Base-by-base conservation (phyloP, 1,140 invertebrate genomes). In the Pectinophora gossypiella region DNA sequence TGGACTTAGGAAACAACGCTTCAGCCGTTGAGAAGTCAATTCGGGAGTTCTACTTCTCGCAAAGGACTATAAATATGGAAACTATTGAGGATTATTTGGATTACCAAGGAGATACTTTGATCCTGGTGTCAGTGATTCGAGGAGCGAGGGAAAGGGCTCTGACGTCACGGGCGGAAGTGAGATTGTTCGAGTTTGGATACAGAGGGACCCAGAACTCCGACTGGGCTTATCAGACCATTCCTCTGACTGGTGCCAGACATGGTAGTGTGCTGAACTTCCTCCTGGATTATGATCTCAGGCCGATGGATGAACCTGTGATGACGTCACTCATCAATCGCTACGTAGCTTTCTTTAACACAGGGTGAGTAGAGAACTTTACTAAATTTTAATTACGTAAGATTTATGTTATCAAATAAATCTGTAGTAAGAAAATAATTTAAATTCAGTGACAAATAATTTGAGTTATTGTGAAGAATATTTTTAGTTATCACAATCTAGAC, bases 1-100 rank as follows among this genome's bases (percentile, higher is more conserved):
- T 87, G 10, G 52, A 50, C 20, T 67, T 78, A 43, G 55, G 53
- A 1, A 46, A 42, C 0, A 79, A 76, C 10, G 62, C 36, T 16
- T 69, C 67, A 4, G 48, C 49, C 13, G 54, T 61, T 5, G 63
- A 64, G 0, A 57, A 71, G 35, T 48, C 19, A 2, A 72, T 87
- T 22, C 57, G 71, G n/a, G 58, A 70, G 4, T 75, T 70, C 46
- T 87, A 87, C 51, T 85, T 83, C 19, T 48, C 49, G 2, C 64
- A 72, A 15, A 67, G 57, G n/a, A 19, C 44, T 5, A 57, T 77
- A 6, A 68, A 64, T 27, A 79, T 80, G 65, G 72, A 61, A 43
- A 72, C 66, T 4, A 80, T 84, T 40, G 68, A 80, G 49, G 78
- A 84, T 55, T 87, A 64, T 45, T 68, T 87, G 19, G 72, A 77